phyloP scores from a whole-genome alignment of 2,888 invertebrate species.

The Cosmia pyralina region DNA sequence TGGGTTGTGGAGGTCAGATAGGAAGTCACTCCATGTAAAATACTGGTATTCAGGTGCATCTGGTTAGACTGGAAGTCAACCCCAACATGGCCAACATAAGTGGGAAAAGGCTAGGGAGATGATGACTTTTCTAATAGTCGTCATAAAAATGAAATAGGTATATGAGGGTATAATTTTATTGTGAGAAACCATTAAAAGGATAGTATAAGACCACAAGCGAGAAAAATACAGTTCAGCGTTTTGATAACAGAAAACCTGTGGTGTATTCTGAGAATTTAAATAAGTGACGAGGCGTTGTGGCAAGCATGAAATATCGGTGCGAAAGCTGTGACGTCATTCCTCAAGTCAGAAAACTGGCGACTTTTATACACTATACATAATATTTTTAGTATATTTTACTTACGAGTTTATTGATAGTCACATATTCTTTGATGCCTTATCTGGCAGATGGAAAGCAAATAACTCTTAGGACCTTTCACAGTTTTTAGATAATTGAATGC shows the following conservation, averaged over 20 bases:
- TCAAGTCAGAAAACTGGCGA: background rate
- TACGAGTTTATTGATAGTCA: background rate
- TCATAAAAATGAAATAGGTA: background rate
- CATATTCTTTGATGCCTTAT: background rate
- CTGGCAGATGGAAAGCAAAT: background rate
- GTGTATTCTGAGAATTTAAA: conserved; percentile 20
- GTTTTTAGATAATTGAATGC: background rate
- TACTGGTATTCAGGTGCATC: too few relatives aligned
- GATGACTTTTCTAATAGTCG: background rate
- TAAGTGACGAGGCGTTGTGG: conserved; percentile 3
- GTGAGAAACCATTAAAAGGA: background rate
- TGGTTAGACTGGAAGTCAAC: too few relatives aligned
- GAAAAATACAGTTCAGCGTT: background rate
- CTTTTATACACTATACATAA: background rate
- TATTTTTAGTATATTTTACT: background rate
- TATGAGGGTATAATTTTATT: background rate
- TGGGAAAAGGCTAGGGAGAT: too few relatives aligned
- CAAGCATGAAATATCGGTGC: conserved; percentile 14
- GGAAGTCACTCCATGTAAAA: too few relatives aligned
- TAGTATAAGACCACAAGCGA: background rate
- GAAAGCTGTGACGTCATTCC: conserved; percentile 10
- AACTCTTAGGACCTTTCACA: background rate
- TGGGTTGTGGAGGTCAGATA: too few relatives aligned
- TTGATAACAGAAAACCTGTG: background rate
- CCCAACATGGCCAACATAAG: too few relatives aligned